Base-by-base conservation (phyloP, 2,888 invertebrate species). In the Pharmacophagus antenor region DNA sequence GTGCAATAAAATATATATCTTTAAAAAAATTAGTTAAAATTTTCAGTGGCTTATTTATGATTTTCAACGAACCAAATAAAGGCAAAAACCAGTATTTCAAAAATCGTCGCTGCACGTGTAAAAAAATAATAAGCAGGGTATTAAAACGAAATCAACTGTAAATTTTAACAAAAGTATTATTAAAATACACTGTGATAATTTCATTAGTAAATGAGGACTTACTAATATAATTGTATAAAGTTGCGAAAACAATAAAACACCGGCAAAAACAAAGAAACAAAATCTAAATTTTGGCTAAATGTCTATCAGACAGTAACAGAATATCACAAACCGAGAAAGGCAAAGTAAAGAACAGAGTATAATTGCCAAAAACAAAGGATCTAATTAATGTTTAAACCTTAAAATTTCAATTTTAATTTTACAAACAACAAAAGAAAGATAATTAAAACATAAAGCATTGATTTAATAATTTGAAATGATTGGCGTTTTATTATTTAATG, bases 201-300 rank as follows among this genome's bases (percentile, higher is more conserved):
- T 31, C 31, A 31, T 31, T 10, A 31, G n/a, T 31, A 31, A 42
- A 23, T 21, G 18, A 37, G 5, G 8, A 58, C 58, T 58, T 58
- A 58, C 58, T 47, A n/a, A 46, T 31, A 22, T 58, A 51, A 44
- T 57, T 21, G 42, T 46, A 23, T 46, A 52, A 52, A 52, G 18
- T 31, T 46, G 37, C 15, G 44, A 67, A 73, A 70, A 68, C 68
- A 70, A 70, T 62, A 63, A 55, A 67, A 61, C 58, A 60, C 71
- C 74, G 74, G 67, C 58, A 63, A 68, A 69, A 70, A 67, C 70
- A 65, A 65, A 52, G 46, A 52, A 52, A 58, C 41, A 41, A 58
- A 46, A 37, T 20, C 23, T 23, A 18, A 57, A 51, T 20, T 53
- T 27, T 18, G 8, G 7, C n/a, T 27, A 10, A 17, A 17, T 8